Percentiles rank a stretch among this genome's conserved stretches.
Conservation (phyloP, 2,888 invertebrate genomes). For the Macrosiphum euphorbiae region DNA sequence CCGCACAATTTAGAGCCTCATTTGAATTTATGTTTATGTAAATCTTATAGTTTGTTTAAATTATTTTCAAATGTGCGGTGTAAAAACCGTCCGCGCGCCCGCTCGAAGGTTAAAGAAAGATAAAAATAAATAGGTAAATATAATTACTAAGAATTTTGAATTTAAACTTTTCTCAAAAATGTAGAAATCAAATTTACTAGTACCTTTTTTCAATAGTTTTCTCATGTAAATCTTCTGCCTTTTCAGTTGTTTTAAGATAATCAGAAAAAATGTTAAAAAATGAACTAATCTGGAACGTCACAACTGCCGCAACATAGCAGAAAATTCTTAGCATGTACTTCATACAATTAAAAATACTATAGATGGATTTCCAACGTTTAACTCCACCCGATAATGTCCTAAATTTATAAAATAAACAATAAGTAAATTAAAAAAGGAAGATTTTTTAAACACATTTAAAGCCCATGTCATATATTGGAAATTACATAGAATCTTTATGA, state of each 20-base stretch:
- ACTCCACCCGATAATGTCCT: neutral
- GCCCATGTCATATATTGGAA: neutral
- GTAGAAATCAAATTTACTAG: neutral
- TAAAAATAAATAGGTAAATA: too few relatives aligned
- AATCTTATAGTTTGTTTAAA: too few relatives aligned
- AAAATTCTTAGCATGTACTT: constrained; percentile 6
- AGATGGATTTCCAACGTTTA: neutral
- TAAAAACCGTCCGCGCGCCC: too few relatives aligned
- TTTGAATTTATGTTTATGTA: too few relatives aligned
- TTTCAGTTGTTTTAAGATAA: neutral
- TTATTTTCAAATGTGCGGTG: too few relatives aligned
- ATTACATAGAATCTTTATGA: neutral
- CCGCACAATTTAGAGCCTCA: too few relatives aligned
- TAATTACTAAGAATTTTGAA: neutral
- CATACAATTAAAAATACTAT: neutral
- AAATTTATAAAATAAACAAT: constrained; percentile 29
- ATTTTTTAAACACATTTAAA: neutral
- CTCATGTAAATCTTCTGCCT: neutral
- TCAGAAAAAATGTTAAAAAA: neutral
- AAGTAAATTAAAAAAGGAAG: neutral
- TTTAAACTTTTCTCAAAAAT: neutral
- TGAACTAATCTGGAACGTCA: neutral
- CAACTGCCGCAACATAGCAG: neutral
- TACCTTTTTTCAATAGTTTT: neutral
- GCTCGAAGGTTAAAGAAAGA: too few relatives aligned